phyloP scores from a whole-genome alignment of 2,888 invertebrate species.

The Aporophyla nigra region DNA sequence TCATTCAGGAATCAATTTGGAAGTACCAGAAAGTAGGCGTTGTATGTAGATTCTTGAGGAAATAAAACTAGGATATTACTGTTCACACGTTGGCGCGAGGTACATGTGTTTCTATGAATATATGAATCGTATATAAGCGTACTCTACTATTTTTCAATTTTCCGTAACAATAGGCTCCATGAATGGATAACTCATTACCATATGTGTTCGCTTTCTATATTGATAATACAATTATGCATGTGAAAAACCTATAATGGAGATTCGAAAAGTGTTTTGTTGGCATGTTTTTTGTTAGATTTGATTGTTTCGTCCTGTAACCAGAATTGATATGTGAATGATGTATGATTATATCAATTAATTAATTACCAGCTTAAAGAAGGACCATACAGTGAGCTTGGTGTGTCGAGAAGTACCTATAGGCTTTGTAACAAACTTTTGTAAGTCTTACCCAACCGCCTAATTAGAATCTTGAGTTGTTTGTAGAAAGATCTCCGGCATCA shows the following conservation, averaged over 20 bases:
- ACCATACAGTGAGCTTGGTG: neutral
- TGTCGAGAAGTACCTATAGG: too few species aligned
- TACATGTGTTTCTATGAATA: conserved; percentile 85
- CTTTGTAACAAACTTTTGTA: conserved; percentile 4
- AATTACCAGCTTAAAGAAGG: neutral
- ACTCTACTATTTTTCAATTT: conserved; percentile 88
- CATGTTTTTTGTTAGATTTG: conserved; percentile 34
- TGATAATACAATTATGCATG: conserved; percentile 57
- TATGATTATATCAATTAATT: neutral
- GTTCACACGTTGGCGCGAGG: conserved; percentile 58
- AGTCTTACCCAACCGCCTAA: neutral
- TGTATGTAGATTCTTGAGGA: conserved; percentile 51
- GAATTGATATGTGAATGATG: neutral
- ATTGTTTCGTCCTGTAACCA: neutral
- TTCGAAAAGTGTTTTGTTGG: conserved; percentile 41
- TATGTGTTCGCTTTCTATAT: conserved; percentile 65
- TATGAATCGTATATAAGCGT: conserved; percentile 82
- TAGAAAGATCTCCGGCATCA: neutral
- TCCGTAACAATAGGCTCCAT: conserved; percentile 85
- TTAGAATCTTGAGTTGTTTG: neutral
- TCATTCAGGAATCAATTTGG: conserved; percentile 41
- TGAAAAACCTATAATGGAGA: conserved; percentile 53
- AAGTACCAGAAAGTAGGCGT: conserved; percentile 24
- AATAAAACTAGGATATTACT: conserved; percentile 67
- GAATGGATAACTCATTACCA: conserved; percentile 80